phyloP scores from a whole-genome alignment of 2,888 invertebrate species.

The Plutella xylostella region DNA sequence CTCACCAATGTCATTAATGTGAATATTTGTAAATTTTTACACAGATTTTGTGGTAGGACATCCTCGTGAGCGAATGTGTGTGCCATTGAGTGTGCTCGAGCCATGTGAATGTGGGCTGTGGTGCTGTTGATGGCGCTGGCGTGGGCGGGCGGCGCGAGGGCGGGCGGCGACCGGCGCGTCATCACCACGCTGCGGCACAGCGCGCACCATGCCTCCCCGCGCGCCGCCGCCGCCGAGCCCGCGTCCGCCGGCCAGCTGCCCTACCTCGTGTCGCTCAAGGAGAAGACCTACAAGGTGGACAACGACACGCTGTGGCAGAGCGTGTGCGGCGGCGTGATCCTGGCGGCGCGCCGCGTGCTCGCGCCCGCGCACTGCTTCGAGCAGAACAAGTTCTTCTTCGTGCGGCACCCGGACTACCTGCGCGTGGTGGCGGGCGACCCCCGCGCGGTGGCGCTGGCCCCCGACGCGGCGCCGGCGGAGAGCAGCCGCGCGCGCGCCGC shows the following conservation, averaged over 20 bases:
- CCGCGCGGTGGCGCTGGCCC: no score
- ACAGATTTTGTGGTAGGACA: no score
- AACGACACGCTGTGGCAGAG: slow-evolving; percentile 29
- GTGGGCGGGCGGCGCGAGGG: neutral
- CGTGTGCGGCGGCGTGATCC: slow-evolving; percentile 45
- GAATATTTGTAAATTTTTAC: no score
- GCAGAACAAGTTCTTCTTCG: slow-evolving; percentile 28
- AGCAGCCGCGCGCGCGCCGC: slow-evolving; percentile 15
- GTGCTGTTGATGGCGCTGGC: no score
- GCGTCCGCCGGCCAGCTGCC: slow-evolving; percentile 30
- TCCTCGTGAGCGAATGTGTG: no score
- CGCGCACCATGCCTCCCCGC: slow-evolving; percentile 26
- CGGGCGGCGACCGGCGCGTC: slow-evolving; percentile 23
- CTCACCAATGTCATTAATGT: no score
- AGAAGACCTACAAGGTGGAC: slow-evolving; percentile 10
- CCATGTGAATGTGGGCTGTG: no score
- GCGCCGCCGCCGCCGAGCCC: slow-evolving; percentile 34
- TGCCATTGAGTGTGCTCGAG: no score
- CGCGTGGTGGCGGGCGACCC: slow-evolving; percentile 37
- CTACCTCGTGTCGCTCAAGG: slow-evolving; percentile 35
- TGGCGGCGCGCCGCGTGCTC: slow-evolving; percentile 27
- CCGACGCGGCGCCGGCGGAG: slow-evolving; percentile 14
- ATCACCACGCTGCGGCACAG: slow-evolving; percentile 42
- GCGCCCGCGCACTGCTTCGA: slow-evolving; percentile 55
- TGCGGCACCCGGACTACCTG: slow-evolving; percentile 21